phyloP scores from a whole-genome alignment of 1,140 invertebrate genomes.

The Ceratina japonica region DNA sequence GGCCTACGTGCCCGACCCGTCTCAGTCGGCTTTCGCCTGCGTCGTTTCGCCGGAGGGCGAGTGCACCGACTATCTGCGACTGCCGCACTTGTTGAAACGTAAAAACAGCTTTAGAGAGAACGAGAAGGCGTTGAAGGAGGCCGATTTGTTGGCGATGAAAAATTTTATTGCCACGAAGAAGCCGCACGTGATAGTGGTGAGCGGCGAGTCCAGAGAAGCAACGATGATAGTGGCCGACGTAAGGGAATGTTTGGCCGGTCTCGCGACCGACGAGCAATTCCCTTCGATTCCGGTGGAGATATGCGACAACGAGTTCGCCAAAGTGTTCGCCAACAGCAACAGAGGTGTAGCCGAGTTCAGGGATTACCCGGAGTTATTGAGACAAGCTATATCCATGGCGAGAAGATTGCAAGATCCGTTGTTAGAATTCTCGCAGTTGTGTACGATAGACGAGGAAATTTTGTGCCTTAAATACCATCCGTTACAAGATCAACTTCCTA shows the following conservation, averaged over 20 bases:
- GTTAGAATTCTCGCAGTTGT: conserved; percentile 97
- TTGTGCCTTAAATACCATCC: conserved; percentile 92
- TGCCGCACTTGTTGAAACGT: conserved; percentile 91
- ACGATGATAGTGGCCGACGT: conserved; percentile 91
- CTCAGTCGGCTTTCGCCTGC: conserved; percentile 93
- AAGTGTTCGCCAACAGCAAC: conserved; percentile 94
- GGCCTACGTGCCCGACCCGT: conserved; percentile 92
- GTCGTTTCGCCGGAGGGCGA: conserved; percentile 95
- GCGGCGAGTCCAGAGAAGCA: conserved; percentile 94
- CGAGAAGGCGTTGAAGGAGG: conserved; percentile 88
- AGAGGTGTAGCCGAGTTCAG: conserved; percentile 93
- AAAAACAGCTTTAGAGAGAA: conserved; percentile 87
- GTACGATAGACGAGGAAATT: conserved; percentile 97
- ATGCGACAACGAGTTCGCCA: conserved; percentile 94
- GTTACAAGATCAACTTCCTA: conserved; percentile 88
- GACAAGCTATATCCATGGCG: conserved; percentile 95
- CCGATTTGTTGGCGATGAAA: conserved; percentile 89
- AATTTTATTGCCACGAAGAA: conserved; percentile 95
- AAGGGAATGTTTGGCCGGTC: conserved; percentile 85
- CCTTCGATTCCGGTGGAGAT: conserved; percentile 94
- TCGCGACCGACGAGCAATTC: conserved; percentile 93
- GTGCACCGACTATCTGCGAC: conserved; percentile 90
- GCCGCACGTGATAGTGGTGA: conserved; percentile 95
- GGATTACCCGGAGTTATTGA: conserved; percentile 92
- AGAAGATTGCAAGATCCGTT: conserved; percentile 96